These are phyloP conservation scores for Drosophila affinis DNA, from an alignment of 2,888 invertebrate genomes.

Conservation along the genomic window DNA sequence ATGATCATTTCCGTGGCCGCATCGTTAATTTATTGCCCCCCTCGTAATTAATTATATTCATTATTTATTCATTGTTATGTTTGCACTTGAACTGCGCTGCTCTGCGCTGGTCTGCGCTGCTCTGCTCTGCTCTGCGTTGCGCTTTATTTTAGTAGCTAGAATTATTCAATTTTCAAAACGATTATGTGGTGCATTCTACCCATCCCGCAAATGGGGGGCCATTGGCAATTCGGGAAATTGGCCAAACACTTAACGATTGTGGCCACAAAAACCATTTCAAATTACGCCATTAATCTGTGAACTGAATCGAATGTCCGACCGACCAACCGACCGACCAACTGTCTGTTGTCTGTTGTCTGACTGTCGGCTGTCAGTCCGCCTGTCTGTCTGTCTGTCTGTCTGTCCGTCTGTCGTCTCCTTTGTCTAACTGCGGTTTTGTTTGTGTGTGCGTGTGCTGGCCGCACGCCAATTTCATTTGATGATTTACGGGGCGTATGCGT, in stretches of 20 bases:
- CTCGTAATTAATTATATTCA: slow-evolving; percentile 33
- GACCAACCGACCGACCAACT: neutral
- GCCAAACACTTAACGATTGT: slow-evolving; percentile 50
- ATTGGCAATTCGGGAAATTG: slow-evolving; percentile 38
- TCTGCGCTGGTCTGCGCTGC: neutral
- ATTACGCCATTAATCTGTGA: slow-evolving; percentile 72
- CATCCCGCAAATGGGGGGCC: neutral
- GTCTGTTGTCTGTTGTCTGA: slow-evolving; percentile 6
- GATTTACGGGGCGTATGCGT: slow-evolving; percentile 63
- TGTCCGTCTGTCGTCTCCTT: slow-evolving; percentile 44
- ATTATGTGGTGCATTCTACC: slow-evolving; percentile 10
- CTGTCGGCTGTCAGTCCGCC: slow-evolving; percentile 33
- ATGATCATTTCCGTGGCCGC: slow-evolving; percentile 30
- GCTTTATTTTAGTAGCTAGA: slow-evolving; percentile 31
- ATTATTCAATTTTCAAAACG: slow-evolving; percentile 32
- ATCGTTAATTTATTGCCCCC: slow-evolving; percentile 29
- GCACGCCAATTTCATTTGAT: slow-evolving; percentile 58
- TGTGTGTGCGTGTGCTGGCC: slow-evolving; percentile 64
- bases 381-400: slow-evolving; percentile 25
- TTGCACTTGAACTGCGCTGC: slow-evolving; percentile 12
- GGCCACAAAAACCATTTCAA: slow-evolving; percentile 53
- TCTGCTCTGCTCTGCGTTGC: neutral
- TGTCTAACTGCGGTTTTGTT: slow-evolving; percentile 68
- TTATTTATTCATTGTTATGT: slow-evolving; percentile 29
- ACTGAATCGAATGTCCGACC: slow-evolving; percentile 46